Evolutionary conservation across 2,113 vertebrate species (phyloP), one percentile per base, ranked within the genome.

Genomic region (Dermatemys mawii): DNA sequence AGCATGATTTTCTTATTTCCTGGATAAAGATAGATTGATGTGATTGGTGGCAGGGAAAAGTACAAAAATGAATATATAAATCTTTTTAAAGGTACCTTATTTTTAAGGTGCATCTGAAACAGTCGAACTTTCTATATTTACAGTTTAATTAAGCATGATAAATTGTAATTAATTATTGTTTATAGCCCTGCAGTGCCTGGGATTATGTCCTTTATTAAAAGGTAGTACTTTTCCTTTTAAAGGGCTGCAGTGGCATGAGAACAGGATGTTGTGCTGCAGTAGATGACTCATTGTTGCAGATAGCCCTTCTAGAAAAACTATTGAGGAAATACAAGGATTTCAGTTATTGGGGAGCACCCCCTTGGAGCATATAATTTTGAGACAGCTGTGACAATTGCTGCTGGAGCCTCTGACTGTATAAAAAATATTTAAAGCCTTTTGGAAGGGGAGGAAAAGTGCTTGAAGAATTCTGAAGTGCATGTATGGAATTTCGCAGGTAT

Each of bases 281-380:
- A 90, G 80, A 79, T 98, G 98, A 98, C 97, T 98, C 98, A 97
- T 95, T 98, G 93, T 97, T 98, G 97, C 97, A 97, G 97, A 98
- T 94, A 96, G 84, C 85, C 60, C 90, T 98, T 91, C 90, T 8
- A 84, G 53, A 95, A 97, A 95, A 26, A 21, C 63, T 63, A 78
- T n/a, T 86, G 63, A 95, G 46, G 70, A 97, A 96, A 97, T 93
- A 94, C 78, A 86, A 97, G 13, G n/a, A 53, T 97, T 97, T 81
- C 88, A 53, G 29, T 95, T 97, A 89, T 19, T 90, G 63, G 49
- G 76, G 79, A 86, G 50, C 81, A 87, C 21, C 7, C 13, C 46
- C 75, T 49, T 95, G 49, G 27, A 94, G 90, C n/a, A 11, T 82
- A 1, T 88, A 49, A 89, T 94, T 91, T 94, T 67, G 38, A 92